These are phyloP conservation scores for Drosophila ezoana DNA, from an alignment of 2,888 invertebrate species.

Conservation along the genomic window DNA sequence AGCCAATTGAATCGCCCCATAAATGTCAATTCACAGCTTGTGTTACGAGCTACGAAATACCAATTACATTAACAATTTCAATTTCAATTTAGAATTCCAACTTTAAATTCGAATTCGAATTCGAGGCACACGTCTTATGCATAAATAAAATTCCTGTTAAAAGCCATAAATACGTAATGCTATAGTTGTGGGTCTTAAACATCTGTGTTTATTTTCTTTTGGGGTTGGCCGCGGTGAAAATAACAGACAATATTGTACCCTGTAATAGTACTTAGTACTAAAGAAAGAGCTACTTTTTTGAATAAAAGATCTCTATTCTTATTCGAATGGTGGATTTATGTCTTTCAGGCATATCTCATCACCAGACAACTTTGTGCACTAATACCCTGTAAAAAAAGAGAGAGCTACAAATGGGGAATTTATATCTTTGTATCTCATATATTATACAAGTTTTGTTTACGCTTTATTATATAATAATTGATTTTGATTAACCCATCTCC, in stretches of 20 bases:
- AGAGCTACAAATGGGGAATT: too few relatives aligned
- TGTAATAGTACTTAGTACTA: neutral
- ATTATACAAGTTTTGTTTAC: too few relatives aligned
- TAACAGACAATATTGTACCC: conserved; percentile 6
- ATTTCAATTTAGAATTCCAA: too few relatives aligned
- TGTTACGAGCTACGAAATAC: conserved; percentile 8
- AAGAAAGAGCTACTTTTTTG: too few relatives aligned
- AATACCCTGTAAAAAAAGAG: neutral
- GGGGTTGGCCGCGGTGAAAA: neutral
- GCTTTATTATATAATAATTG: too few relatives aligned
- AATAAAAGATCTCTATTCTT: too few relatives aligned
- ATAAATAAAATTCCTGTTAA: conserved; percentile 63
- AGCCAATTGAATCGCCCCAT: conserved; percentile 29
- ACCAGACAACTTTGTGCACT: neutral
- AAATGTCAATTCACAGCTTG: conserved; percentile 46
- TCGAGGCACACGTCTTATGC: conserved; percentile 29
- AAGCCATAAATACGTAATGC: conserved; percentile 53
- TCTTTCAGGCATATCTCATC: too few relatives aligned
- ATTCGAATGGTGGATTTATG: too few relatives aligned
- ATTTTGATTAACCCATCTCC: neutral
- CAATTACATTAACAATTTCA: neutral
- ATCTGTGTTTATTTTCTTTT: conserved; percentile 45
- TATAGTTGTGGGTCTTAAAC: conserved; percentile 29
- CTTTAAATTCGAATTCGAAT: neutral
- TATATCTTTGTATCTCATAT: too few relatives aligned